Base-by-base conservation (phyloP, 2,113 vertebrate genomes). In the Corythoichthys intestinalis region DNA sequence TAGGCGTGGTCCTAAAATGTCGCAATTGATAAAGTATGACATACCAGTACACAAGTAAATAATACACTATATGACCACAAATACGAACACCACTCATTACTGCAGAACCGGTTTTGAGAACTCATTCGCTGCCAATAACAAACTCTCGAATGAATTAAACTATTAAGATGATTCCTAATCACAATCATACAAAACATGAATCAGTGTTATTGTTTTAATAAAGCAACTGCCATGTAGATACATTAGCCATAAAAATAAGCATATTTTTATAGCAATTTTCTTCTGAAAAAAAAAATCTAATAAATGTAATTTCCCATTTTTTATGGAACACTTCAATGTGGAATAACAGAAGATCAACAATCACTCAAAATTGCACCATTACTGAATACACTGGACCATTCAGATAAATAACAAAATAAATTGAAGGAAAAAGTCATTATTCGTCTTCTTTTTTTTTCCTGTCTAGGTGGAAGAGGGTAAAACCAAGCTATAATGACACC, bases 401-500 rank as follows among this genome's bases (percentile, higher is more conserved):
- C n/a, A 54, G 48, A 4, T 2, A 0, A 38, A 34, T 34, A 12
- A 34, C 20, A 61, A 38, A n/a, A 2, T 41, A 8, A 61, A 61
- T n/a, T 44, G 3, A 17, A 44, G 0, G 41, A 4, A 58, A 37
- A 15, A 14, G 41, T 15, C 6, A 58, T 63, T 10, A 63, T 46
- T 46, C 12, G 6, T 2, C 12, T 28, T 63, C 2, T 5, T 13
- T 47, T 61, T 61, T 13, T 68, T 58, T n/a, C 20, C 69, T 66
- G 11, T 28, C 49, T 65, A 5, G 37, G 73, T 69, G 65, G 75
- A 70, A 48, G 67, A 41, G 56, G 41, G 76, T 49, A 58, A 80
- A 59, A 75, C 39, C 54, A 71, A 83, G 71, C 70, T 53, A 9
- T 28, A 47, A 57, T 54, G 47, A 62, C 60, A 76, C 66, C 75